phyloP scores from a whole-genome alignment of 2,113 vertebrate species.

The Pardalotus punctatus region DNA sequence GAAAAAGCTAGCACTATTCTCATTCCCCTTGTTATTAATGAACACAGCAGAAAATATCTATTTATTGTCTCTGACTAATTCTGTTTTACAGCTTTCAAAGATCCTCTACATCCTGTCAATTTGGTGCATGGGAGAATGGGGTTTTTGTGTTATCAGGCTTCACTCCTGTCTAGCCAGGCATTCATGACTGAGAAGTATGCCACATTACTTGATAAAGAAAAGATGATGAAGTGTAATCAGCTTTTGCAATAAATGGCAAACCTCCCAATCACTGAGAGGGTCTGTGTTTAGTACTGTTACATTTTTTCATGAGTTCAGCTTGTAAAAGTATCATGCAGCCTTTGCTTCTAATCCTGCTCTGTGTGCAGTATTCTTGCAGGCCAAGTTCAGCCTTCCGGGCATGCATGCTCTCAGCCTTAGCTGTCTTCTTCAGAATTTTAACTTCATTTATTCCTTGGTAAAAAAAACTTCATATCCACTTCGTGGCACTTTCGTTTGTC shows the following conservation, averaged over 20 bases:
- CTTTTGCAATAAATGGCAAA: background rate
- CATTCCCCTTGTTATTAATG: background rate
- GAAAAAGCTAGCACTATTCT: background rate
- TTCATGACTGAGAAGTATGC: background rate
- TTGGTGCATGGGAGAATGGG: background rate
- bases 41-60: background rate
- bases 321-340: background rate
- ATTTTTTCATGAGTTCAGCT: background rate
- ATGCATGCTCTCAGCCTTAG: background rate
- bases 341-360: background rate
- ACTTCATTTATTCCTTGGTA: background rate
- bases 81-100: background rate
- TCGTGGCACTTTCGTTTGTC: background rate
- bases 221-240: conserved; percentile 2
- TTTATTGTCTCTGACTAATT: background rate
- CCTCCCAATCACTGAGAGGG: background rate
- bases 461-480: background rate
- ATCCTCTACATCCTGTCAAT: background rate
- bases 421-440: background rate
- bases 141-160: background rate
- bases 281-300: background rate
- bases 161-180: background rate
- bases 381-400: background rate
- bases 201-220: background rate
- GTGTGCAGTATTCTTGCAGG: background rate